Percentiles rank a stretch among this genome's conserved stretches.
Conservation (phyloP, 2,888 invertebrate species). For the Andrena marginata region DNA sequence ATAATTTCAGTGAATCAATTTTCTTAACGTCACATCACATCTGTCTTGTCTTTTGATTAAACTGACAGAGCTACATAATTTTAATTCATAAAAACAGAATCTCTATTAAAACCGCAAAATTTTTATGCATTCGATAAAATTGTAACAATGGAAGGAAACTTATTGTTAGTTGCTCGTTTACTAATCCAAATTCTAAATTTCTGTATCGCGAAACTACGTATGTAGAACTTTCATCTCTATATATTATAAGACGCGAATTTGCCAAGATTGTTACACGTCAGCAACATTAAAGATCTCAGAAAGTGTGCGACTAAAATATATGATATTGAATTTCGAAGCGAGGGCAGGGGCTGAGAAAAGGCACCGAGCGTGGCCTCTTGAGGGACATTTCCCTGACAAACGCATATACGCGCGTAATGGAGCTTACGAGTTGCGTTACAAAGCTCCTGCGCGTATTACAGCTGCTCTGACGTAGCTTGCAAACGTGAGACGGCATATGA, state of each 20-base stretch:
- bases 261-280: background rate
- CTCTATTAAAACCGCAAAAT: too few species aligned
- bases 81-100: too few species aligned
- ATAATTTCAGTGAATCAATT: too few species aligned
- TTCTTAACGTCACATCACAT: too few species aligned
- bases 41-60: too few species aligned
- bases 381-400: constrained; percentile 43
- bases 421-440: constrained; percentile 61
- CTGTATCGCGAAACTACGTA: background rate
- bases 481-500: constrained; percentile 38
- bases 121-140: background rate
- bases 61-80: too few species aligned
- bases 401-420: constrained; percentile 51
- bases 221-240: background rate
- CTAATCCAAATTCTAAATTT: too few species aligned
- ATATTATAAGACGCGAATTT: constrained; percentile 4
- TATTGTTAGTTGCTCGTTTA: too few species aligned
- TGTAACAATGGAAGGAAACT: background rate
- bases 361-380: constrained; percentile 47
- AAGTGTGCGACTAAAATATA: constrained; percentile 10
- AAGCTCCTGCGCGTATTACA: constrained; percentile 46
- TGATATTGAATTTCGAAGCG: constrained; percentile 20
- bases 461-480: constrained; percentile 10
- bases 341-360: constrained; percentile 25
- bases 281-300: background rate